phyloP scores from a whole-genome alignment of 2,888 invertebrate genomes.

The Terebella lapidaria region DNA sequence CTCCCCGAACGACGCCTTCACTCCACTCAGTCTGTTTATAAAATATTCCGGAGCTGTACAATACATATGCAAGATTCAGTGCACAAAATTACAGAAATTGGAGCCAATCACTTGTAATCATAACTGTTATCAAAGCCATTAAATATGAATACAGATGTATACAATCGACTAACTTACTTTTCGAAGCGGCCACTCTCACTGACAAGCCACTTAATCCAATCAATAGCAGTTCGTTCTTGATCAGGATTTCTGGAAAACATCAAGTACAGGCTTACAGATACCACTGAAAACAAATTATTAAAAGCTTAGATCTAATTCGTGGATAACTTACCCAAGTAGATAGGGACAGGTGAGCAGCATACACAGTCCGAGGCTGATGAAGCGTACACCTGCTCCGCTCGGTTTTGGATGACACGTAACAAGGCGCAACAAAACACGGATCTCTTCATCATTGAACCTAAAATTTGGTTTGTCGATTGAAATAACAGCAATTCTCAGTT shows the following conservation, averaged over 20 bases:
- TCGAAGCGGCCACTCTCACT: slow-evolving; percentile 19
- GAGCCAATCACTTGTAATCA: too few species aligned
- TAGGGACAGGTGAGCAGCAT: slow-evolving; percentile 93
- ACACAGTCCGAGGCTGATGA: slow-evolving; percentile 86
- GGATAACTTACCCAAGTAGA: slow-evolving; percentile 57
- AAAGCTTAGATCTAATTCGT: too few species aligned
- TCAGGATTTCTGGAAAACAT: slow-evolving; percentile 59
- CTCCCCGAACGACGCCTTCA: slow-evolving; percentile 80
- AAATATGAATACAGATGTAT: too few species aligned
- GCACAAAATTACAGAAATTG: too few species aligned
- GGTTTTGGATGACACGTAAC: slow-evolving; percentile 74
- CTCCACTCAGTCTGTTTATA: slow-evolving; percentile 67
- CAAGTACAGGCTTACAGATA: too few species aligned
- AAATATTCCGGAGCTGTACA: too few species aligned
- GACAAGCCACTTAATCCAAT: slow-evolving; percentile 81
- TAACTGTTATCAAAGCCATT: too few species aligned
- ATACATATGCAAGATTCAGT: too few species aligned
- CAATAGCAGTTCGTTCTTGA: slow-evolving; percentile 79
- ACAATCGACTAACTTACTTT: slow-evolving; percentile 8
- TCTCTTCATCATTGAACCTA: slow-evolving; percentile 87
- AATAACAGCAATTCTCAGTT: neutral
- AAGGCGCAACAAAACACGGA: slow-evolving; percentile 73
- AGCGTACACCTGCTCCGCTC: slow-evolving; percentile 85
- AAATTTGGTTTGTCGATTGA: too few species aligned
- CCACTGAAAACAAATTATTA: too few species aligned